Percentiles rank a stretch among this genome's conserved stretches.
Conservation (phyloP, 1,140 invertebrate species). For the Archegozetes longisetosus region DNA sequence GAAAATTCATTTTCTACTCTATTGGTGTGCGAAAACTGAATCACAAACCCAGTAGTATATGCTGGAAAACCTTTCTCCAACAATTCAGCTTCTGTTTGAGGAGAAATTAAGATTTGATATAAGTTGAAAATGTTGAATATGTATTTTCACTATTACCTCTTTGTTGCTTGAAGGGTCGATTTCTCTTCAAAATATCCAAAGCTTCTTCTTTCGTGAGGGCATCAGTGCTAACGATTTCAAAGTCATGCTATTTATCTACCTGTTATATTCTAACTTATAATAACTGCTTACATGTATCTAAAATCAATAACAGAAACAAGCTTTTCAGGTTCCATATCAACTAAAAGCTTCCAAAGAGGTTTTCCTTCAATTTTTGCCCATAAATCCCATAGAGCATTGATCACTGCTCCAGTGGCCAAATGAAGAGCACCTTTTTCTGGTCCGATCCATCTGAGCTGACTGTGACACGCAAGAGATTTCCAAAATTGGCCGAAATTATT, state of each 20-base stretch:
- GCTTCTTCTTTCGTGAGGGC: constrained; percentile 65
- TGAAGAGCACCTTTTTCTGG: constrained; percentile 82
- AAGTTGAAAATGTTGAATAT: too few species aligned
- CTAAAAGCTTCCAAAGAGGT: constrained; percentile 67
- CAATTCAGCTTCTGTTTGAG: constrained; percentile 42
- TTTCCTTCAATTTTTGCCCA: constrained; percentile 68
- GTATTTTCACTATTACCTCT: constrained; percentile 23
- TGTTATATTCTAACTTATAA: background rate
- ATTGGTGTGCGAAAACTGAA: background rate
- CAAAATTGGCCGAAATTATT: constrained; percentile 58
- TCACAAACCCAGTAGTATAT: constrained; percentile 38
- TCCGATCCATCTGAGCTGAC: constrained; percentile 78
- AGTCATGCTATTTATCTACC: constrained; percentile 8
- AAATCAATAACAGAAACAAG: constrained; percentile 74
- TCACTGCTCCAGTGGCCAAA: constrained; percentile 65
- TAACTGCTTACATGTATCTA: constrained; percentile 47
- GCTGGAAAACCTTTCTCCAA: constrained; percentile 49
- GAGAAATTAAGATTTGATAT: constrained; percentile 25
- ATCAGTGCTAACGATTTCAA: constrained; percentile 44
- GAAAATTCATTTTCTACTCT: background rate
- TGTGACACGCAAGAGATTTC: constrained; percentile 62
- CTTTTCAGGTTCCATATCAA: constrained; percentile 61
- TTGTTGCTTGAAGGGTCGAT: constrained; percentile 39
- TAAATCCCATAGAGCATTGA: constrained; percentile 80
- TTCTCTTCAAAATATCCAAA: constrained; percentile 44